phyloP scores from a whole-genome alignment of 1,140 invertebrate species.

The Zaprionus africanus region DNA sequence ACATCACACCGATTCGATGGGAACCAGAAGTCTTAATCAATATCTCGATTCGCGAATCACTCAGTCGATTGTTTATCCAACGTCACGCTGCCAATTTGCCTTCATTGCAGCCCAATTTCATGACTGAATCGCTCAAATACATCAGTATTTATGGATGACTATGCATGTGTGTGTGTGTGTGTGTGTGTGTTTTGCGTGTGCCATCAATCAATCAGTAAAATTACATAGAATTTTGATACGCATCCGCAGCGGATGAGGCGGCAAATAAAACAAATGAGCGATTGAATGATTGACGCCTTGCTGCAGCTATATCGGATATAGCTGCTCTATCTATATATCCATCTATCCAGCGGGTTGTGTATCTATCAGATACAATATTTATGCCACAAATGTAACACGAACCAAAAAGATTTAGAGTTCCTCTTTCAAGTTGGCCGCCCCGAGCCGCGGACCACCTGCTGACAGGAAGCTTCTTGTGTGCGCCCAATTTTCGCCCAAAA shows the following conservation, averaged over 20 bases:
- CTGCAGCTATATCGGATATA: conserved; percentile 27
- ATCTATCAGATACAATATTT: conserved; percentile 50
- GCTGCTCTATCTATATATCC: not conserved
- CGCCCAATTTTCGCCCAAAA: conserved; percentile 6
- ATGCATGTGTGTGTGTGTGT: not conserved
- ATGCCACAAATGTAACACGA: conserved; percentile 18
- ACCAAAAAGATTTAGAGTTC: conserved; percentile 69
- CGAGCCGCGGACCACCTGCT: conserved; percentile 65
- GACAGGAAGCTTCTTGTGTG: conserved; percentile 62
- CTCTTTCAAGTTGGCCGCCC: conserved; percentile 35
- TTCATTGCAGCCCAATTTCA: conserved; percentile 49
- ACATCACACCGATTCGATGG: not conserved
- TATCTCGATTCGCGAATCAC: conserved; percentile 24
- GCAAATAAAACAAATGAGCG: conserved; percentile 43
- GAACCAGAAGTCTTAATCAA: conserved; percentile 37
- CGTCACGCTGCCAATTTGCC: conserved; percentile 41
- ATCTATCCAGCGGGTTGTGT: not conserved
- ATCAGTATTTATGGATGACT: conserved; percentile 12
- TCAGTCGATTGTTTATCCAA: conserved; percentile 58
- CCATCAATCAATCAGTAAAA: conserved; percentile 76
- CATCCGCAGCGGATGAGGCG: conserved; percentile 57
- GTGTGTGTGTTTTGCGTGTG: conserved; percentile 10
- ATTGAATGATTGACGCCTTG: conserved; percentile 69
- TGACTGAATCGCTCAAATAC: conserved; percentile 47
- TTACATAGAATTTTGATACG: conserved; percentile 79